Evolutionary conservation across 2,888 invertebrate genomes (phyloP), one percentile per base, ranked within the genome.

Genomic region (Diaperis boleti): DNA sequence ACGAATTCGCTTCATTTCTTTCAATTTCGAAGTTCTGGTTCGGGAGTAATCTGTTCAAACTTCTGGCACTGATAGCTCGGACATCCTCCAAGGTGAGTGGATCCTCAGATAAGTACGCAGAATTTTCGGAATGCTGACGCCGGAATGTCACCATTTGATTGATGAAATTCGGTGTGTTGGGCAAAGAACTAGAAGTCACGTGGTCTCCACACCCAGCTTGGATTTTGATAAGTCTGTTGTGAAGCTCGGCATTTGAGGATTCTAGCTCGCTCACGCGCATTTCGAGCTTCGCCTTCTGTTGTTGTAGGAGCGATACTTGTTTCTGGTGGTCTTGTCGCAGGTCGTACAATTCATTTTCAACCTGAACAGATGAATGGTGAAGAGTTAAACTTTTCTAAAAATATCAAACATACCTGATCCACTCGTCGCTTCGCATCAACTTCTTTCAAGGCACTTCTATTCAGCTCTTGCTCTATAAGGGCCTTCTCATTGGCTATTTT

Each of bases 401-500:
- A 11, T n/a, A 13, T 15, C 1, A 39, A 11, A 52, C 56, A 13
- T 14, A 61, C 37, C 44, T 61, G 39, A 29, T 49, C 56, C 1
- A 62, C 18, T 33, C 26, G 39, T 14, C 39, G 37, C 10, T 33
- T 49, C n/a, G 20, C 7, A 10, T 62, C 62, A 7, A 47, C 15
- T 26, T 62, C 49, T 10, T 22, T 74, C 66, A 41, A 14, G 77
- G 49, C 83, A 5, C 85, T 79, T 65, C 86, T 86, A 69, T 86
- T 84, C 7, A 88, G 72, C 73, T 89, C 87, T 69, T 87, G 84
- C 77, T 92, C 91, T 20, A 91, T 77, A 14, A 85, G 84, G 17
- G 89, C 74, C 68, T 89, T 88, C 41, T 92, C 92, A 67, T 90
- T 90, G 55, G 88, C 86, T 1, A 90, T 84, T 68, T 90, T 88